Evolutionary conservation across 2,888 invertebrate genomes (phyloP).

Genomic region (Ichneumoninae sp.): DNA sequence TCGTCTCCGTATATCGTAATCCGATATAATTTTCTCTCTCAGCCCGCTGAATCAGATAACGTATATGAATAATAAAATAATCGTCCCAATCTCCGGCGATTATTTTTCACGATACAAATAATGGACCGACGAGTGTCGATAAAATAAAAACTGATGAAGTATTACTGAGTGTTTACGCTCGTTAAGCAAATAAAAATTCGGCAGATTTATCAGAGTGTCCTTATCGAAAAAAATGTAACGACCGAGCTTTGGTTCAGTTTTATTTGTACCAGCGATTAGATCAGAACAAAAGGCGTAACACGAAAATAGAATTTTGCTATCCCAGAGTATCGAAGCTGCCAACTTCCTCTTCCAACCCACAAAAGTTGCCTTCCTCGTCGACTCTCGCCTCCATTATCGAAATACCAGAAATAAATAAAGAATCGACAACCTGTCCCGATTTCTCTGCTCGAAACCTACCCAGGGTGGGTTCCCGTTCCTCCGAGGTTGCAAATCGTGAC

Average conservation of each 20-base stretch:
- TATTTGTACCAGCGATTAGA: background rate
- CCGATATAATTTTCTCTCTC: constrained; percentile 5
- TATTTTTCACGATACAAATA: background rate
- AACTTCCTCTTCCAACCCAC: too few relatives aligned
- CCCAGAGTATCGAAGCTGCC: too few relatives aligned
- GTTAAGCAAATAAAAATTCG: background rate
- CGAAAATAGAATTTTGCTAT: background rate
- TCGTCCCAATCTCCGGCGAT: background rate
- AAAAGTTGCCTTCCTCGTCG: too few relatives aligned
- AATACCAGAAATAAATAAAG: background rate
- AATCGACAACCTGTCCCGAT: too few relatives aligned
- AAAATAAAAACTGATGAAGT: background rate
- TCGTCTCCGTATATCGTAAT: background rate
- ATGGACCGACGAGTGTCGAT: background rate
- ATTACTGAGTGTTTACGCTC: background rate
- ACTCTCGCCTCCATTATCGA: background rate
- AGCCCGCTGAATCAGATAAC: background rate
- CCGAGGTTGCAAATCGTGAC: background rate
- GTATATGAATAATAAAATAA: background rate
- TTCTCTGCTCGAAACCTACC: too few relatives aligned
- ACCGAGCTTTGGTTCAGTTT: too few relatives aligned
- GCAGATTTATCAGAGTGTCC: background rate
- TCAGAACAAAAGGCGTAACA: background rate
- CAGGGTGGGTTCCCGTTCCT: background rate
- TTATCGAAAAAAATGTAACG: background rate